Evolutionary conservation across 2,797 vertebrate species (phyloP), one percentile per base, ranked within the genome.

Genomic region (Enoplosus armatus): DNA sequence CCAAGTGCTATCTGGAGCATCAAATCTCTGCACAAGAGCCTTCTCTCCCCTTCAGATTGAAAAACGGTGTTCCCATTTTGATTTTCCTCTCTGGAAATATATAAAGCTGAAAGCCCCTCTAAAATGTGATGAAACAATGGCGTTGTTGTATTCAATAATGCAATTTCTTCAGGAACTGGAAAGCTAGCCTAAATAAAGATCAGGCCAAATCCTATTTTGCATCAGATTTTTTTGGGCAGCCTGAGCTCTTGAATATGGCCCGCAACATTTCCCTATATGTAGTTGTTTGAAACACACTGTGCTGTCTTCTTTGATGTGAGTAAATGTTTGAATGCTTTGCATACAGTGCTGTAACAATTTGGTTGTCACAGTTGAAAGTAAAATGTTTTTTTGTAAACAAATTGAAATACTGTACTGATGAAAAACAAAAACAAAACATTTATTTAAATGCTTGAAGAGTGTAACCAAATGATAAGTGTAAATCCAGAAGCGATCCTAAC

Each of bases 1-100:
- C 90, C 90, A 92, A 94, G 84, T 79, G 60, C 78, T 92, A 88
- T 95, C 91, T 87, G 81, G 73, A 91, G 83, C 91, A 93, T 92
- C 88, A 92, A 80, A 89, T 87, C 86, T 90, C 80, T 79, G 63
- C 75, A 81, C 64, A 78, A 79, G 70, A 82, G 79, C 75, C 70
- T 72, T 87, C 67, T 84, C 75, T 82, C 74, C 33, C 41, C 56
- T 72, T 74, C 48, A 71, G 51, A 85, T 29, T 59, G 61, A 85
- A 79, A 84, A 82, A 83, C 24, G 22, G 35, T 71, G 54, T 77
- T 77, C 71, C 43, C 67, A 48, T 83, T 87, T 85, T 62, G 33
- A 72, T 90, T 83, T 87, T 82, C 77, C 62, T 75, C 70, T 80
- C n/a, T 85, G 70, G 73, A 90, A 87, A 85, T 58, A 55, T 50